Conservation (phyloP, 2,113 vertebrate genomes). For the Zosterops borbonicus region DNA sequence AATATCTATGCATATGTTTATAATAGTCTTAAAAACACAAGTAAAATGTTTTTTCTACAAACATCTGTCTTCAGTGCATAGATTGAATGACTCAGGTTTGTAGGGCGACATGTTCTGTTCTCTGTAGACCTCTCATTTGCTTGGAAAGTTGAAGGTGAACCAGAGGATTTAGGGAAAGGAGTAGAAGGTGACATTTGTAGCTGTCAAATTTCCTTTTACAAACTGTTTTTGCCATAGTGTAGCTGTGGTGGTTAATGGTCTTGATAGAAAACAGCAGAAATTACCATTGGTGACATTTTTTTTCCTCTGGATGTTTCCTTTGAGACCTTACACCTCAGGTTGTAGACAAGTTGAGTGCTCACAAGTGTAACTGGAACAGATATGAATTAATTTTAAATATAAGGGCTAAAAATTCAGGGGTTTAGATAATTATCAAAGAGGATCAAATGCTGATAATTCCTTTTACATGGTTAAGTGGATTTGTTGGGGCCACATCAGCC, state of each 20-base stretch:
- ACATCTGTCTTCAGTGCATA: not conserved
- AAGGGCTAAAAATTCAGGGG: not conserved
- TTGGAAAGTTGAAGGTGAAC: not conserved
- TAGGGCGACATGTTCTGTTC: not conserved
- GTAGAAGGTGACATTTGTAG: not conserved
- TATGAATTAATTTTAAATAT: not conserved
- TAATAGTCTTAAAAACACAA: not conserved
- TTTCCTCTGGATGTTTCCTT: not conserved
- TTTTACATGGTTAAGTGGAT: not conserved
- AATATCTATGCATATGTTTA: not conserved
- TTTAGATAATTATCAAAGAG: not conserved
- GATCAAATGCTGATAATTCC: not conserved
- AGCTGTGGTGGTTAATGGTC: not conserved
- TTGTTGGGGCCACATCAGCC: not conserved
- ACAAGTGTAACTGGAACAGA: not conserved
- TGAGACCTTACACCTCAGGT: not conserved
- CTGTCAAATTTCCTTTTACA: not conserved
- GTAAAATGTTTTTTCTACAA: not conserved
- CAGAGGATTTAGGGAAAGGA: not conserved
- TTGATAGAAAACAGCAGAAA: not conserved
- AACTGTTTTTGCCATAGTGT: not conserved
- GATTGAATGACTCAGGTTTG: not conserved
- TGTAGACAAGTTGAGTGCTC: not conserved
- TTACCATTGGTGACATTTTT: not conserved
- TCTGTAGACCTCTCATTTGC: not conserved